Evolutionary conservation across 64 coral and sea anemone genomes (phyloP), one percentile per base, ranked within the genome.

Genomic region (Porites lutea): DNA sequence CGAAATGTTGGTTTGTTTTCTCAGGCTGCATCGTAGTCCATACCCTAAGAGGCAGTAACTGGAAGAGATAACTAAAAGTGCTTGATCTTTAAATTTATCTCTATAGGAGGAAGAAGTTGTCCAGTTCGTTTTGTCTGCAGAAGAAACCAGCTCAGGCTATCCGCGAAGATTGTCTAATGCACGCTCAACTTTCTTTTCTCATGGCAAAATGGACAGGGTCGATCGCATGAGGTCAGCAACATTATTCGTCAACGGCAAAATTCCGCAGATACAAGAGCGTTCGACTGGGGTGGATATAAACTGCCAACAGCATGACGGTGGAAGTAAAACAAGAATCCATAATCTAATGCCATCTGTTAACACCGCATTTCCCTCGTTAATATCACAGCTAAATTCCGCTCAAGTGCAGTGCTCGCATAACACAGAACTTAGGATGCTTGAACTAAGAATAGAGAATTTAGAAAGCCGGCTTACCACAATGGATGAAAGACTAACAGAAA

Each of bases 101-200:
- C 8, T 50, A 1, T n/a, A 83, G 81, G 81, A 67, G 64, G 81
- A 83, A 50, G 81, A 68, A 67, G 0, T 57, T 4, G 54, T 57
- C 54, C 27, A 37, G 27, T 37, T 37, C 27, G 9, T 67, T 8
- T 67, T 68, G 3, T 52, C 22, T 18, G 44, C 61, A 4, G 47
- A 83, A 66, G 81, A 83, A 20, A 8, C 10, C 6, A 19, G 21
- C 62, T 46, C 60, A 49, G 45, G 14, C 0, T 82, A 58, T 2
- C 79, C 79, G 6, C 58, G 79, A 5, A 82, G 55, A 83, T 51
- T 83, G 22, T 83, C 81, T 10, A 83, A 83, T 45, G 44, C 81
- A 46, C 45, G 81, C 22, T 83, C 81, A 21, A 83, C 81, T 2
- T 83, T 83, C 47, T 83, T 63, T 16, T 83, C 81, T 2, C 81